A percentile compares a stretch with the other conserved stretches of the same genome.
phyloP scores from a whole-genome alignment of 2,113 vertebrate species.

The Hypocryptadius cinnamomeus region DNA sequence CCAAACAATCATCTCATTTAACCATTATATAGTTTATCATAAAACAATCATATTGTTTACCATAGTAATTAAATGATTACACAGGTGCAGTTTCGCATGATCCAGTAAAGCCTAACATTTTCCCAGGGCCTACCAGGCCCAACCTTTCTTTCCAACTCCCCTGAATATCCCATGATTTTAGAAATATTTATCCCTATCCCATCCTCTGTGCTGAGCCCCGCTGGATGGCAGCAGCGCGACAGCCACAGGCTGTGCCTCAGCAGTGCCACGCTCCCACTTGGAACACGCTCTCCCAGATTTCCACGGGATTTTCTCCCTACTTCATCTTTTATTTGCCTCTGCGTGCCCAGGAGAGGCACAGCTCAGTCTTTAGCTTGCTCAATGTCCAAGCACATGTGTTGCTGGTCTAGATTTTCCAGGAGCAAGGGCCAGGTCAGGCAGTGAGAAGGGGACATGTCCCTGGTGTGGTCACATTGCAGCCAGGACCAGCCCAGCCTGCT shows the following conservation, averaged over 20 bases:
- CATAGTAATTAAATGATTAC: too few relatives aligned
- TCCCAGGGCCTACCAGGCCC: too few relatives aligned
- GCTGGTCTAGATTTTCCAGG: neutral
- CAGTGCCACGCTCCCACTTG: rapidly evolving
- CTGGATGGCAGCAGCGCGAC: conserved; percentile 53
- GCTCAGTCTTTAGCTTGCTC: neutral
- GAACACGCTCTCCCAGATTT: rapidly evolving
- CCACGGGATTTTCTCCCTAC: neutral
- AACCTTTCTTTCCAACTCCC: too few relatives aligned
- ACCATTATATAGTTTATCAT: too few relatives aligned
- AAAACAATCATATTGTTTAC: too few relatives aligned
- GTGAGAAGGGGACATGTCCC: neutral
- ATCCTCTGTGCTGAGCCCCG: neutral
- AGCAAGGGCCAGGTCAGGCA: neutral
- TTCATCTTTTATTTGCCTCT: neutral
- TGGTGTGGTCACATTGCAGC: neutral
- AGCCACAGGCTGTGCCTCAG: rapidly evolving
- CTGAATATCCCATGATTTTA: too few relatives aligned
- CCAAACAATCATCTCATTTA: too few relatives aligned
- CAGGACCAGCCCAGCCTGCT: neutral
- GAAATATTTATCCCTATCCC: too few relatives aligned
- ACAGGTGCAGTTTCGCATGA: too few relatives aligned
- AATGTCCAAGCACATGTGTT: rapidly evolving
- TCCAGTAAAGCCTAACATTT: too few relatives aligned
- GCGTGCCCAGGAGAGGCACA: neutral